Conservation (phyloP, 2,797 vertebrate species). For the Cyprinella venusta region DNA sequence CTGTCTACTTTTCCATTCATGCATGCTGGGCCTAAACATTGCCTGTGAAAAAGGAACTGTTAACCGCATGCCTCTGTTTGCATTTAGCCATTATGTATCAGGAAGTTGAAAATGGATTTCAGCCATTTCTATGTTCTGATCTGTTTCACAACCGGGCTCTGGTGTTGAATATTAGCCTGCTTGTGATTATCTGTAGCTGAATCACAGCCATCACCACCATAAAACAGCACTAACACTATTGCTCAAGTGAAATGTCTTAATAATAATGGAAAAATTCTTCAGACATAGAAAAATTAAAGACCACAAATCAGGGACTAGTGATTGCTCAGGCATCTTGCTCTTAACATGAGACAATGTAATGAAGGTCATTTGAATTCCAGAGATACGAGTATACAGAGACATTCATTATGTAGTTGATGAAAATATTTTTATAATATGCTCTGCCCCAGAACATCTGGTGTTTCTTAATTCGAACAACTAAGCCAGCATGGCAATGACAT, state of each 20-base stretch:
- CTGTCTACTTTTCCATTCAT: conserved; percentile 47
- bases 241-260: not conserved
- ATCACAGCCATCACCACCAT: not conserved
- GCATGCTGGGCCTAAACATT: conserved; percentile 5
- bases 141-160: not conserved
- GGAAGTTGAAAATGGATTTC: not conserved
- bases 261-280: not conserved
- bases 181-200: not conserved
- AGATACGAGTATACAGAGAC: conserved; percentile 4
- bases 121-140: not conserved
- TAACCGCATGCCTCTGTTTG: not conserved
- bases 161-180: not conserved
- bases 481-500: not conserved
- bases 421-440: conserved; percentile 49
- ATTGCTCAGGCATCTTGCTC: conserved; percentile 41
- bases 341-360: conserved; percentile 63
- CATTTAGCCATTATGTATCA: not conserved
- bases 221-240: not conserved
- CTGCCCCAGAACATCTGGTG: conserved; percentile 38
- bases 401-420: conserved; percentile 45
- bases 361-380: conserved; percentile 54
- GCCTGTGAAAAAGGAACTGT: not conserved
- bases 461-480: conserved; percentile 20
- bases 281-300: not conserved
- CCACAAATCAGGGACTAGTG: not conserved